phyloP scores from a whole-genome alignment of 2,113 vertebrate genomes.

The Oplegnathus fasciatus region DNA sequence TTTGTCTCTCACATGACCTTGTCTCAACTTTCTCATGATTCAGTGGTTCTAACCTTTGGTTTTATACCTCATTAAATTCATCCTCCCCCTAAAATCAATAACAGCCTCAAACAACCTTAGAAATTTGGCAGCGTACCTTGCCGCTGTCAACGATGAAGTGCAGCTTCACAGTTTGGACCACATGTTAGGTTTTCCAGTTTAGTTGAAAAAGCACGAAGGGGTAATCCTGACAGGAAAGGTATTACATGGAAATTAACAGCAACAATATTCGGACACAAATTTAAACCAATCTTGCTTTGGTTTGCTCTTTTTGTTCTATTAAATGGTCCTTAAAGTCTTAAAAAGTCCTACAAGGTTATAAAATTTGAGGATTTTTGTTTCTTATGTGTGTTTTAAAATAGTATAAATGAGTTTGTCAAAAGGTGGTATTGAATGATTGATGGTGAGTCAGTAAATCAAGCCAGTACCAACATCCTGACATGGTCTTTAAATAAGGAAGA shows the following conservation, averaged over 20 bases:
- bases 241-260: neutral
- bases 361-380: neutral
- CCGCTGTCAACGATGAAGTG: neutral
- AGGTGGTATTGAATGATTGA: neutral
- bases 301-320: neutral
- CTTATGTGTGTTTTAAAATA: neutral
- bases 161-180: neutral
- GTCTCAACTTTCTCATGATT: conserved; percentile 28
- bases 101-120: neutral
- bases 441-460: neutral
- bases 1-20: neutral
- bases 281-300: neutral
- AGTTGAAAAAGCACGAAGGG: neutral
- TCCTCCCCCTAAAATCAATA: neutral
- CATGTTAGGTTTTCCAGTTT: neutral
- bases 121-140: neutral
- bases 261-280: neutral
- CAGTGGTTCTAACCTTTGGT: conserved; percentile 6
- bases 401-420: neutral
- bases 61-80: conserved; percentile 27
- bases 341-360: neutral
- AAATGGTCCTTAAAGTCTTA: neutral
- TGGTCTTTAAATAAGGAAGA: neutral
- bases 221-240: neutral
- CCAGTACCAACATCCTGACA: neutral